These are phyloP conservation scores for Anabas testudineus DNA, from an alignment of 2,797 vertebrate genomes.

Conservation along the genomic window DNA sequence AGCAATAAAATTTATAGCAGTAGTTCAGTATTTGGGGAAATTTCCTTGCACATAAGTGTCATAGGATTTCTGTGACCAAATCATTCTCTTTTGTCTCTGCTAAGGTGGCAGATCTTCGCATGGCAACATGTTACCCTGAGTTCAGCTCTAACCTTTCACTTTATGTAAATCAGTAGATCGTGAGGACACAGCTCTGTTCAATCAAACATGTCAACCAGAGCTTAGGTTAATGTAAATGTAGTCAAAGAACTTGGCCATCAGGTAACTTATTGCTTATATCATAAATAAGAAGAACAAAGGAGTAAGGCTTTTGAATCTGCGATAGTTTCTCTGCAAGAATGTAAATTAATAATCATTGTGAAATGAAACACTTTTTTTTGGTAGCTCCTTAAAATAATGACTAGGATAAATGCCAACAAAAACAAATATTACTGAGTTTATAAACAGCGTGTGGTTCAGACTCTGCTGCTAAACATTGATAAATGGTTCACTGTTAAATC, in stretches of 20 bases:
- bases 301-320: slow-evolving; percentile 3
- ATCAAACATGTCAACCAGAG: slow-evolving; percentile 8
- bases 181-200: neutral
- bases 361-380: neutral
- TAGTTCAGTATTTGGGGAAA: no score
- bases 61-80: neutral
- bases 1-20: no score
- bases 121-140: slow-evolving; percentile 40
- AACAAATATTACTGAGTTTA: no score
- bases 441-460: slow-evolving; percentile 27
- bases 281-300: neutral
- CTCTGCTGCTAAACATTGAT: slow-evolving; percentile 28
- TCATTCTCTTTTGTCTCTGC: neutral
- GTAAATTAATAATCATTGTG: slow-evolving; percentile 1
- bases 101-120: slow-evolving; percentile 7
- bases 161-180: slow-evolving; percentile 39
- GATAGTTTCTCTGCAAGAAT: slow-evolving; percentile 11
- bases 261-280: neutral
- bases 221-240: slow-evolving; percentile 16
- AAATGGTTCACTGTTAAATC: slow-evolving; percentile 15
- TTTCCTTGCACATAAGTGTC: neutral
- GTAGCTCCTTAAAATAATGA: slow-evolving; percentile 1
- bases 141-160: slow-evolving; percentile 32
- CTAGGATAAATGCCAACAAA: no score
- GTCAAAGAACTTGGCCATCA: neutral